Evolutionary conservation across 2,797 vertebrate species (phyloP).

Genomic region (Mus minutoides): DNA sequence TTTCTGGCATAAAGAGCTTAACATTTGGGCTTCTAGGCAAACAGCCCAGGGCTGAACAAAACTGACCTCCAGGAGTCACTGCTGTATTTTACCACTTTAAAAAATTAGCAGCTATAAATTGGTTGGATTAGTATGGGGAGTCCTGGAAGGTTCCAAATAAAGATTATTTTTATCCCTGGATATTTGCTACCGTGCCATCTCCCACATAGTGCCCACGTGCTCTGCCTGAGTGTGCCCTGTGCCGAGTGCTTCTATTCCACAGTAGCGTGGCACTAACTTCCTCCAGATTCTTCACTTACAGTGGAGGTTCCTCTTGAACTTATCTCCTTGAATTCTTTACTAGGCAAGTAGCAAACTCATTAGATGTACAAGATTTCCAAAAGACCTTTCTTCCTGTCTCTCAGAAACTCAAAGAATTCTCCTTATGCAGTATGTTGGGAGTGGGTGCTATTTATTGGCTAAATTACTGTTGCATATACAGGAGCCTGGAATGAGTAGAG

Average conservation of each 20-base stretch:
- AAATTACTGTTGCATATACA: background rate
- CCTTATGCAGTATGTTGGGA: background rate
- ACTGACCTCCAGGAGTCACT: background rate
- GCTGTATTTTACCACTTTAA: background rate
- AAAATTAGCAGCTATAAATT: background rate
- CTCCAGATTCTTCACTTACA: background rate
- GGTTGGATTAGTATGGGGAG: background rate
- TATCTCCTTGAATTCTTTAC: background rate
- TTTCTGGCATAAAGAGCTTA: conserved; percentile 23
- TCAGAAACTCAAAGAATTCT: background rate
- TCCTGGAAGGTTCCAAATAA: background rate
- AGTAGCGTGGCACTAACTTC: background rate
- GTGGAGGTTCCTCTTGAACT: background rate
- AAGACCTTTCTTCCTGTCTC: background rate
- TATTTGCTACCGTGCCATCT: background rate
- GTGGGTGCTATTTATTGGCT: background rate
- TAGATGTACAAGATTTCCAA: background rate
- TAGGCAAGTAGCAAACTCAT: background rate
- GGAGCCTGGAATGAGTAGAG: background rate
- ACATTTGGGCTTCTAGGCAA: background rate
- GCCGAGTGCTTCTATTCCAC: no score
- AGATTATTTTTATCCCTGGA: background rate
- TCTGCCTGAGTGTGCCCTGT: background rate
- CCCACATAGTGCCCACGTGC: background rate
- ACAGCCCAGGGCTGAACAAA: background rate